Evolutionary conservation across 2,797 vertebrate species (phyloP), one percentile per base, ranked within the genome.

Genomic region (Pantherophis alleghaniensis): DNA sequence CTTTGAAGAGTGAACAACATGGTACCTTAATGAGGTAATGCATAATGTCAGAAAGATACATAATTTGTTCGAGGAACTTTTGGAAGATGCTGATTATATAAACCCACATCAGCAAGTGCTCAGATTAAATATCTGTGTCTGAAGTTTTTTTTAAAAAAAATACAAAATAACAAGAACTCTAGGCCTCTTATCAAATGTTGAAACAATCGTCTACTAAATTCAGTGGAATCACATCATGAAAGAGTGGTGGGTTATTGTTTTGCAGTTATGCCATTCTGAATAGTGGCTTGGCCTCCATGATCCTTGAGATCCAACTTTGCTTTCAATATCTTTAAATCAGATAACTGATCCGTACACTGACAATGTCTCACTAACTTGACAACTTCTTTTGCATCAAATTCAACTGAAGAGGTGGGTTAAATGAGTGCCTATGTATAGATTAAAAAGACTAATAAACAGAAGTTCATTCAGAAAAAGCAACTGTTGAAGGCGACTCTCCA

Each of bases 1-100:
- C 37, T 92, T 91, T 91, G 9, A 92, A 66, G 69, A 92, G 61
- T 74, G 53, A 88, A 57, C n/a, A 88, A 69, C 32, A 28, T 57
- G 28, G 1, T 26, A 37, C 66, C 90, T 88, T 87, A 63, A 92
- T 88, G 86, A 88, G 86, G 91, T 88, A 88, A 87, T 61, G 86
- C 60, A 56, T 32, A 51, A 60, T 32, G 60, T 51, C 74, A 91
- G 42, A 66, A 66, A 86, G 16, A 42, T 69, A 22, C 13, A 20
- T 89, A 79, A 79, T 89, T 92, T 59, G 55, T 92, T 79, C 51
- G 56, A 92, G 55, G 32, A 51, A 22, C 86, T 88, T 37, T 74
- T 69, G 51, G 55, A 89, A 92, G 53, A 92, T 88, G 60, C 14
- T 92, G 53, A 92, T 88, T 88, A 87, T 87, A 61, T 87, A 74